Evolutionary conservation across 2,113 vertebrate species (phyloP).

Genomic region (Seriola quinqueradiata): DNA sequence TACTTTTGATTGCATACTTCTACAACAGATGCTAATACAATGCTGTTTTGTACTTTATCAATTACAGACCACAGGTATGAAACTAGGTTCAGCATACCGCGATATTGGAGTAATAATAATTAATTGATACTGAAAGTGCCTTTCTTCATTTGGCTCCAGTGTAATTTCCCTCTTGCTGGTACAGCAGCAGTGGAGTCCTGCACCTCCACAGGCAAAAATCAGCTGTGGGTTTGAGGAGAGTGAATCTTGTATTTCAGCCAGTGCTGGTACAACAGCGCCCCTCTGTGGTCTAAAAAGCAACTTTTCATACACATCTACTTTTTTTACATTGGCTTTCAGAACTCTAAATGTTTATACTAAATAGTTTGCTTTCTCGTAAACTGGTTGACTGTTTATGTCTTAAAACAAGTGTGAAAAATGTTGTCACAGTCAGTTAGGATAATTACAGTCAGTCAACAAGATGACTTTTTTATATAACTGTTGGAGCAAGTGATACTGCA

Average conservation of each 20-base stretch:
- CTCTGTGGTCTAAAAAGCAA: constrained; percentile 49
- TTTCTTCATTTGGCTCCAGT: background rate
- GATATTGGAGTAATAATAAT: background rate
- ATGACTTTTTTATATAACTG: background rate
- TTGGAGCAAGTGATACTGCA: background rate
- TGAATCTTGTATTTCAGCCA: background rate
- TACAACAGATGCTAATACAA: background rate
- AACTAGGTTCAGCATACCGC: background rate
- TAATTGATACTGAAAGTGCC: background rate
- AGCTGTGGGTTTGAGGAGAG: background rate
- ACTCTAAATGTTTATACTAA: background rate
- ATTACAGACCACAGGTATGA: background rate
- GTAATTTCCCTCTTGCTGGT: background rate
- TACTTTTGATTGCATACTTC: background rate
- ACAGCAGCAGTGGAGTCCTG: constrained; percentile 1
- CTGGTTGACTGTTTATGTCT: background rate
- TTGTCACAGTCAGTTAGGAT: background rate
- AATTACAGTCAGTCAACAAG: background rate
- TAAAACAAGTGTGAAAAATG: background rate
- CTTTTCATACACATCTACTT: background rate
- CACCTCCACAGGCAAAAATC: background rate
- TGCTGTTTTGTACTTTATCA: background rate
- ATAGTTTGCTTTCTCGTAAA: background rate
- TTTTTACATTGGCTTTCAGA: background rate
- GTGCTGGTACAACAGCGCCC: constrained; percentile 72